Evolutionary conservation across 1,140 invertebrate genomes (phyloP), one percentile per base, ranked within the genome.

Genomic region (Zophobas morio): DNA sequence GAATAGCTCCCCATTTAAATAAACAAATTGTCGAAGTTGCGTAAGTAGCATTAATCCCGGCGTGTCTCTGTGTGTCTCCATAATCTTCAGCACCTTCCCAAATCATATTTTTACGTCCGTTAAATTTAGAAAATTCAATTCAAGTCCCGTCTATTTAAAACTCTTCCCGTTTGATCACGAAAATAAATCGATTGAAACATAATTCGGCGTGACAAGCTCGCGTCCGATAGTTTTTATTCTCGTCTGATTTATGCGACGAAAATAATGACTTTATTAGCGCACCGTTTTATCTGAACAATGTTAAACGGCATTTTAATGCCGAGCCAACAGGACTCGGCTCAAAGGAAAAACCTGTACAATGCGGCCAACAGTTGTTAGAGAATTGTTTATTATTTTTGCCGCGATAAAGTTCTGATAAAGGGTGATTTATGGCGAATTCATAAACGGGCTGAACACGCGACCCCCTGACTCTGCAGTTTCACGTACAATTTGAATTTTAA

Each of bases 251-350:
- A 63, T 63, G 20, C 20, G 20, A 46, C 60, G 60, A 66, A 66
- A 66, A 66, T 66, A 66, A 66, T 66, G 39, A 32, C 60, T 66
- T 66, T 66, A 66, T 66, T 66, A 66, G 60, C 60, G 60, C 37
- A 32, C 6, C 5, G 8, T 32, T 66, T 66, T 66, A 66, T 66
- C 60, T 66, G 42, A 66, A 66, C 60, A 66, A 66, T 66, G 60
- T 66, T 66, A 66, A 66, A 66, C 60, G 60, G 60, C 60, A 66
- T 66, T 66, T 66, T 66, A 66, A 66, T 66, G 60, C 60, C 60
- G 42, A 51, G 4, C n/a, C 49, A 20, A 2, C 49, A 66, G 60
- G 42, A 32, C 60, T n/a, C 40, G 42, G 42, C 60, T 66, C 60
- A 40, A 66, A 63, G 60, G 60, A 66, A 66, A 66, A 66, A 66